Percentiles rank a stretch among this genome's conserved stretches.
Conservation (phyloP, 2,888 invertebrate species). For the Drosophila borealis region DNA sequence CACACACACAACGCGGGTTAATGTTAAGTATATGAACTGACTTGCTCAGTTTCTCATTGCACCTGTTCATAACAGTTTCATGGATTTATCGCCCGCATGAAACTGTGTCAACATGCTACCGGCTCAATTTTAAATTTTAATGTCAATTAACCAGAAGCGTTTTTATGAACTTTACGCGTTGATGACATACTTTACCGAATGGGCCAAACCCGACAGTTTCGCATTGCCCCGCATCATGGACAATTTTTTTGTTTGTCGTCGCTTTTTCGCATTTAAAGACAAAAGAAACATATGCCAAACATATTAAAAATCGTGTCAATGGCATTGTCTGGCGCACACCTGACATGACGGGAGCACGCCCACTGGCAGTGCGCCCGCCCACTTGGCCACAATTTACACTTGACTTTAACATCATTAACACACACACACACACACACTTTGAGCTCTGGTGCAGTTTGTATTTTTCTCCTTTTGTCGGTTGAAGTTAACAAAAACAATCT, state of each 20-base stretch:
- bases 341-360: conserved; percentile 9
- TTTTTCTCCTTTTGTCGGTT: conserved; percentile 39
- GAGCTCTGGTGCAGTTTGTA: conserved; percentile 26
- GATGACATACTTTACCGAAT: conserved; percentile 39
- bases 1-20: no score
- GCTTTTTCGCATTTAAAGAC: conserved; percentile 30
- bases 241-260: conserved; percentile 21
- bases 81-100: conserved; percentile 11
- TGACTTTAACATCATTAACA: conserved; percentile 78
- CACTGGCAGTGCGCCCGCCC: conserved; percentile 12
- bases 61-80: conserved; percentile 9
- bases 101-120: conserved; percentile 23
- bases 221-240: not conserved
- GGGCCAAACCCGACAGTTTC: not conserved
- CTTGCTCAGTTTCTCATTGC: not conserved
- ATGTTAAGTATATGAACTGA: not conserved
- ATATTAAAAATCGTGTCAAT: conserved; percentile 68
- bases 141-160: conserved; percentile 49
- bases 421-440: conserved; percentile 37
- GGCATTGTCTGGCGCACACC: conserved; percentile 38
- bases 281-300: conserved; percentile 64
- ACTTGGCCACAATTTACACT: conserved; percentile 74
- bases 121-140: conserved; percentile 53
- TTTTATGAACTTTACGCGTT: conserved; percentile 43
- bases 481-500: conserved; percentile 46